A percentile compares a stretch with the other conserved stretches of the same genome.
These are phyloP conservation scores for Xestia sexstrigata DNA, from an alignment of 2,888 invertebrate species.

Conservation along the genomic window DNA sequence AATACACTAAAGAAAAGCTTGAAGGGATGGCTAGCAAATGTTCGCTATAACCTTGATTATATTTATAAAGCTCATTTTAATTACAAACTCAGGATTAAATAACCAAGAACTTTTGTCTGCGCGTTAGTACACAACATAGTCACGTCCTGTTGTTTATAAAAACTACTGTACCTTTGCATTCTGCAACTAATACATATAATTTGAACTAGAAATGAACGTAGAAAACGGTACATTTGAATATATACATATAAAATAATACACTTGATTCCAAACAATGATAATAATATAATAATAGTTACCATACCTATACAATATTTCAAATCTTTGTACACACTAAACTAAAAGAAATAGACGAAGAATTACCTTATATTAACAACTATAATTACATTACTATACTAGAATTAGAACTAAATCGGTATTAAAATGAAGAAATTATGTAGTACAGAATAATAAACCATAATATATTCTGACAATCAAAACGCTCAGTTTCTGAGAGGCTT, in stretches of 20 bases:
- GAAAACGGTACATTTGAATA: constrained; percentile 21
- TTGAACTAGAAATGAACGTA: constrained; percentile 11
- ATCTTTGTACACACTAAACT: constrained; percentile 56
- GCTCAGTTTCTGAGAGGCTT: not conserved
- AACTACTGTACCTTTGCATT: constrained; percentile 12
- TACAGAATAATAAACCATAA: constrained; percentile 16
- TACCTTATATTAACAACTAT: constrained; percentile 28
- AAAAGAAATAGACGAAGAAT: constrained; percentile 21
- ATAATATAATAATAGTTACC: not conserved
- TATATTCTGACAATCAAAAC: not conserved
- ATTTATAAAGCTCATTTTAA: not conserved
- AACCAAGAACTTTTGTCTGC: not conserved
- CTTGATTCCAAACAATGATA: constrained; percentile 27
- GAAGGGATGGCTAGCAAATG: too few species aligned
- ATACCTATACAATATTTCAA: constrained; percentile 36
- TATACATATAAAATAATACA: constrained; percentile 30
- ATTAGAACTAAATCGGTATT: constrained; percentile 24
- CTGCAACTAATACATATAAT: constrained; percentile 1
- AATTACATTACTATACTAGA: constrained; percentile 29
- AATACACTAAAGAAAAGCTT: not conserved
- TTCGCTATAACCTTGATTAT: not conserved
- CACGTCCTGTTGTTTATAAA: not conserved
- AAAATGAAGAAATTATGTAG: constrained; percentile 12
- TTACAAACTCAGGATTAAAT: not conserved
- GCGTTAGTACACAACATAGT: not conserved